Conservation (phyloP, 2,888 invertebrate genomes). For the Athetis lepigone region DNA sequence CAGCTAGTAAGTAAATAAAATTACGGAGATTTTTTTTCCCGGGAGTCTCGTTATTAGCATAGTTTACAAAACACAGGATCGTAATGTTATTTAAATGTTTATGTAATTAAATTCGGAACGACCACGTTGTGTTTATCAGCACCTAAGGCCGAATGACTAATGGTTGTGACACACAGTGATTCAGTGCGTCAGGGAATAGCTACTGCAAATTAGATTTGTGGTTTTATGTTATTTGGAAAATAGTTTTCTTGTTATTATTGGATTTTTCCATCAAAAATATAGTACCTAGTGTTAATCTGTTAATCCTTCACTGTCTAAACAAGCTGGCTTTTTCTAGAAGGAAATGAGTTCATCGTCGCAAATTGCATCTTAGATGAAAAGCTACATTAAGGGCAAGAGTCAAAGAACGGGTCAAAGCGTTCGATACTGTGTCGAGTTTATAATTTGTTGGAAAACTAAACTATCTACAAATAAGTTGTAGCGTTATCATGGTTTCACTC, state of each 20-base stretch:
- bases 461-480: not conserved
- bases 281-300: too few species aligned
- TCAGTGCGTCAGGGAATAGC: constrained; percentile 60
- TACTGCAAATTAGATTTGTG: constrained; percentile 25
- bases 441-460: not conserved
- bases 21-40: not conserved
- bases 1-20: too few species aligned
- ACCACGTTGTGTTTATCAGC: constrained; percentile 56
- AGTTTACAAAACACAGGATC: constrained; percentile 34
- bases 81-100: constrained; percentile 47
- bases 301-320: not conserved
- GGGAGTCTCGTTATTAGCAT: constrained; percentile 5
- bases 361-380: not conserved
- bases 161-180: constrained; percentile 67
- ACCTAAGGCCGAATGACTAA: constrained; percentile 77
- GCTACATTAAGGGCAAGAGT: not conserved
- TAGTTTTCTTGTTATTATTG: not conserved
- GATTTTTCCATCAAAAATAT: constrained; percentile 8
- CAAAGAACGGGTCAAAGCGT: not conserved
- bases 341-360: not conserved
- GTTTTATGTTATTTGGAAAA: constrained; percentile 31
- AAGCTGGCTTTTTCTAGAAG: not conserved
- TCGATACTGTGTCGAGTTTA: not conserved
- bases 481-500: not conserved
- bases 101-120: constrained; percentile 56